phyloP scores from a whole-genome alignment of 2,888 invertebrate genomes.

The Hirtodrosophila duncani region DNA sequence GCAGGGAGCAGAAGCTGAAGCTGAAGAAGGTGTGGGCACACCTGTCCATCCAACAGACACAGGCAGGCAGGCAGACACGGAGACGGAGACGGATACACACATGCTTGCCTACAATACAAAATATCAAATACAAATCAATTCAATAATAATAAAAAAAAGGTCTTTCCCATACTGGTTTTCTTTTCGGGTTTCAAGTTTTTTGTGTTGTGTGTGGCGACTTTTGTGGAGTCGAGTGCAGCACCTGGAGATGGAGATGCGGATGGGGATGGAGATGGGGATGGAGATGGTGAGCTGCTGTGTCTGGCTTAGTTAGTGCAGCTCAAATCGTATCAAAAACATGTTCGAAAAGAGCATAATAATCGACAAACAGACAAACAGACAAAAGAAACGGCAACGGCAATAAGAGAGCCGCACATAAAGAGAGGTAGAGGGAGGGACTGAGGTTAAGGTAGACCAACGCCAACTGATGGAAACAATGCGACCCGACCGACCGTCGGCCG shows the following conservation, averaged over 20 bases:
- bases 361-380: too few relatives aligned
- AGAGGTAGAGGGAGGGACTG: too few relatives aligned
- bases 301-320: conserved; percentile 51
- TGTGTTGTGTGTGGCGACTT: conserved; percentile 10
- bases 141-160: too few relatives aligned
- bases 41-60: conserved; percentile 4
- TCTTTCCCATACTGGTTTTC: conserved; percentile 51
- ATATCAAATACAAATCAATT: too few relatives aligned
- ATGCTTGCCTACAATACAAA: too few relatives aligned
- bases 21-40: conserved; percentile 24
- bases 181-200: conserved; percentile 6
- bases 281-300: conserved; percentile 8
- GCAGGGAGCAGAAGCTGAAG: conserved; percentile 38
- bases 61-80: not conserved
- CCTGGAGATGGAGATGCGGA: conserved; percentile 6
- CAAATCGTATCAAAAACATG: conserved; percentile 57
- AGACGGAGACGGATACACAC: not conserved
- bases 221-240: conserved; percentile 38
- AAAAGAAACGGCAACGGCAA: conserved; percentile 8
- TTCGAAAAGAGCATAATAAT: conserved; percentile 62
- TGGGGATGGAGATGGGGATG: conserved; percentile 1
- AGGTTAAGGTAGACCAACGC: too few relatives aligned
- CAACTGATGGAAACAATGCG: too few relatives aligned
- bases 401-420: not conserved
- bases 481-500: too few relatives aligned